Evolutionary conservation across 2,113 vertebrate genomes (phyloP), one percentile per base, ranked within the genome.

Genomic region (Cryptoleucopteryx plumbea): DNA sequence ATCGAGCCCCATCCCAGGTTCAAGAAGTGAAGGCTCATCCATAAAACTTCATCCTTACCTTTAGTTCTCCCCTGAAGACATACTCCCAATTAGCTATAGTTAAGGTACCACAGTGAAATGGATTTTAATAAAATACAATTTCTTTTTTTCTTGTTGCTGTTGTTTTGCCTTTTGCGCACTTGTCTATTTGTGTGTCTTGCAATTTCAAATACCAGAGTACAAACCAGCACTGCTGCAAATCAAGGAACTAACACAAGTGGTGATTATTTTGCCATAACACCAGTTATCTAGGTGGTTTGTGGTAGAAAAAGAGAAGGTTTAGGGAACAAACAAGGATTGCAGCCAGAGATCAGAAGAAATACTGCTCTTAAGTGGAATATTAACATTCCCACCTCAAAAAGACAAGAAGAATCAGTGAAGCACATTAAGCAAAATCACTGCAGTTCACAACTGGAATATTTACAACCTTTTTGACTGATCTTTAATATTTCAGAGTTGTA

Each of bases 51-150:
- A 78, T 34, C 40, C 34, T 31, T 9, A n/a, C 6, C 27, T 43
- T 53, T 27, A 59, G 17, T 13, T 56, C 40, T n/a, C 13, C n/a
- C 20, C 2, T 25, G 10, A 6, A 84, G 62, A 42, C 45, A 36
- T 4, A 19, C 7, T 56, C 27, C 13, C 0, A 0, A 65, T 27
- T 29, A 50, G 29, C 38, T 79, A 38, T 1, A 78, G 11, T 26
- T 72, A 75, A 71, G 15, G 13, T 21, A 34, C 10, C 13, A 34
- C 0, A 0, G 6, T 21, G 27, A 88, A 78, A 73, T 11, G 6
- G 13, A 83, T 88, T 95, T 70, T 43, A 50, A 78, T 47, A n/a
- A 68, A 62, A 81, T 7, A 27, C 5, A 17, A 8, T 22, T 27
- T 20, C 8, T 52, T 74, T 13, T 17, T 32, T 43, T 10, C 40